A percentile compares a stretch with the other conserved stretches of the same genome.
phyloP scores from a whole-genome alignment of 2,888 invertebrate species.

The Cistogaster globosa region DNA sequence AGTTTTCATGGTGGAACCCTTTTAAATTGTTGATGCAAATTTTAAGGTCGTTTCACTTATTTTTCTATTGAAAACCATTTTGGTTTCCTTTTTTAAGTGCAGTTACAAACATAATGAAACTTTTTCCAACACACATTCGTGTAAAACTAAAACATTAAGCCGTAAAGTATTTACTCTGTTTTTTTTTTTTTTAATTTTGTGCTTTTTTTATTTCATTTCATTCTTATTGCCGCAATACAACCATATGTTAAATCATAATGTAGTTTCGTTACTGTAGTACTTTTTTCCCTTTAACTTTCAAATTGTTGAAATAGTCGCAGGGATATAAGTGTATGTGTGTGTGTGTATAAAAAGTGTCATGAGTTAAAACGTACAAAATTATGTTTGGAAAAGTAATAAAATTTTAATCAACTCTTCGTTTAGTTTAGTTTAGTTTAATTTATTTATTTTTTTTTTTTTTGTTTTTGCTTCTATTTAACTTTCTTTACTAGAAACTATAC shows the following conservation, averaged over 20 bases:
- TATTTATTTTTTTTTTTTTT: too few relatives aligned
- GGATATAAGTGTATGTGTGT: not conserved
- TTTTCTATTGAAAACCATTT: conserved; percentile 41
- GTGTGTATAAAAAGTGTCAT: not conserved
- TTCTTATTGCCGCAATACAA: conserved; percentile 9
- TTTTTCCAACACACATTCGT: conserved; percentile 62
- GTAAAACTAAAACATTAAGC: conserved; percentile 56
- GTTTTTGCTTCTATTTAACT: conserved; percentile 14
- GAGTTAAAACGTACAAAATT: not conserved
- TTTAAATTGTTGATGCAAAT: conserved; percentile 45
- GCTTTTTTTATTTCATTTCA: conserved; percentile 11
- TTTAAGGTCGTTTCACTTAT: conserved; percentile 48
- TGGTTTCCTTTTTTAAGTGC: conserved; percentile 51
- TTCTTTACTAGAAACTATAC: conserved; percentile 11
- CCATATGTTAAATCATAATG: conserved; percentile 49
- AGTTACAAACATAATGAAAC: conserved; percentile 49
- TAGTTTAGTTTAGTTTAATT: too few relatives aligned
- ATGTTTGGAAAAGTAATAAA: not conserved
- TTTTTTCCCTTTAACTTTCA: conserved; percentile 53
- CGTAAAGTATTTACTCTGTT: conserved; percentile 49
- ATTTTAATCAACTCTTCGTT: conserved; percentile 28
- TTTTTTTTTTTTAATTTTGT: not conserved
- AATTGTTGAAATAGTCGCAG: conserved; percentile 26
- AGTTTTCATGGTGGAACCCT: conserved; percentile 7
- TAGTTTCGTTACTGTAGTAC: conserved; percentile 55